Base-by-base conservation (phyloP, 2,113 vertebrate genomes). In the Etia nguti region DNA sequence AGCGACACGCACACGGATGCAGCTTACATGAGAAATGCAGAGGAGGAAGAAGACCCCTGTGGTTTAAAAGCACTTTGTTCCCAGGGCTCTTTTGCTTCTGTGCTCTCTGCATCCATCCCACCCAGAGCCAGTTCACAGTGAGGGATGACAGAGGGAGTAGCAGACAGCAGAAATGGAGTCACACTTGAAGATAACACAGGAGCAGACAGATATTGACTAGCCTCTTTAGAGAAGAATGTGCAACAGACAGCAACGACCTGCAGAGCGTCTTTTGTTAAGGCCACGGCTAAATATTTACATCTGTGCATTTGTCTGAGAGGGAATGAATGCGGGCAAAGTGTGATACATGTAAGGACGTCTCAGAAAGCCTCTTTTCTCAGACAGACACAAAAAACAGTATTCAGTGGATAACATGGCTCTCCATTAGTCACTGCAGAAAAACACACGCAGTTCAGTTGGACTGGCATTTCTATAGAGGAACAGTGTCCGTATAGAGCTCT, bases 11-110 rank as follows among this genome's bases (percentile, higher is more conserved):
- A 87, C 79, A 50, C 41, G 57, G 60, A 91, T 4, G 70, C 87
- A 85, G 85, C 41, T 50, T 38, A 84, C 86, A 88, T 95, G 93
- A 89, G 94, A 95, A 93, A 89, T 5, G 75, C 88, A 91, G 85
- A 65, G 90, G 92, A 92, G 89, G 89, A 91, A 79, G 84, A 88
- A 73, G 88, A 84, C 73, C 87, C 89, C 89, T 88, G 92, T 77
- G 77, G 88, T 55, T 65, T 70, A 6, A n/a, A 62, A 83, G 85
- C 70, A 57, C 79, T 84, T 81, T 86, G 79, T 93, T 94, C 94
- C 90, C 94, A 92, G 83, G 87, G 87, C 80, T 90, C 60, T 46
- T 87, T 81, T 75, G 80, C 92, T 80, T 90, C 85, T 81, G 73
- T 89, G 29, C 85, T 79, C 26, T 89, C 86, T 84, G 56, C 80